Evolutionary conservation across 2,797 vertebrate species (phyloP).

Genomic region (Psittacula derbiana): DNA sequence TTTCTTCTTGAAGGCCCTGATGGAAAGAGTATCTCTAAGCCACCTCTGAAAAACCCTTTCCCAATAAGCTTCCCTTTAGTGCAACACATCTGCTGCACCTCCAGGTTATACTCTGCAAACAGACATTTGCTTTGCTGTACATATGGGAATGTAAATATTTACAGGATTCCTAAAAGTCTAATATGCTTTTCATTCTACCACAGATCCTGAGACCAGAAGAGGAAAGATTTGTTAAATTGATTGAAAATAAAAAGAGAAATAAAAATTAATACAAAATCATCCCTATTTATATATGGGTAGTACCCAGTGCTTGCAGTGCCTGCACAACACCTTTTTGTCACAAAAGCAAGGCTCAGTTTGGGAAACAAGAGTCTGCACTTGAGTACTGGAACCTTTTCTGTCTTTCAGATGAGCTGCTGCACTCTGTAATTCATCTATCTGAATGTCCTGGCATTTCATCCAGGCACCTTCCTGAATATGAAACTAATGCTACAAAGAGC

Average conservation of each 20-base stretch:
- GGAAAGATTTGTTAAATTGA: neutral
- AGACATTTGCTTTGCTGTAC: neutral
- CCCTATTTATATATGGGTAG: neutral
- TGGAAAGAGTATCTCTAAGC: neutral
- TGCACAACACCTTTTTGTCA: neutral
- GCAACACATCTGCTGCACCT: neutral
- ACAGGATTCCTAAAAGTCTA: neutral
- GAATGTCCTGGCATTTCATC: neutral
- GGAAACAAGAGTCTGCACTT: neutral
- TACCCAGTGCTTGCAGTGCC: neutral
- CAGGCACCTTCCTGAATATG: neutral
- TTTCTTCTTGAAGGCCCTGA: neutral
- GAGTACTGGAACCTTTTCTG: neutral
- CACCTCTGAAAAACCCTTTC: neutral
- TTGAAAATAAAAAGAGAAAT: neutral
- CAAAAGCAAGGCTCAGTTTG: neutral
- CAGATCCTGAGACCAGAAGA: neutral
- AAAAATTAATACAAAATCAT: neutral
- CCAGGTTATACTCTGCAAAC: neutral
- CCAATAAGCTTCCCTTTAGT: neutral
- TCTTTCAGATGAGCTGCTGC: neutral
- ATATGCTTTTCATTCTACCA: neutral
- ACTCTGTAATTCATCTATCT: neutral
- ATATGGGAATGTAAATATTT: neutral
- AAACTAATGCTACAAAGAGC: neutral